Evolutionary conservation across 2,888 invertebrate genomes (phyloP).

Genomic region (Holacanthella duospinosa): DNA sequence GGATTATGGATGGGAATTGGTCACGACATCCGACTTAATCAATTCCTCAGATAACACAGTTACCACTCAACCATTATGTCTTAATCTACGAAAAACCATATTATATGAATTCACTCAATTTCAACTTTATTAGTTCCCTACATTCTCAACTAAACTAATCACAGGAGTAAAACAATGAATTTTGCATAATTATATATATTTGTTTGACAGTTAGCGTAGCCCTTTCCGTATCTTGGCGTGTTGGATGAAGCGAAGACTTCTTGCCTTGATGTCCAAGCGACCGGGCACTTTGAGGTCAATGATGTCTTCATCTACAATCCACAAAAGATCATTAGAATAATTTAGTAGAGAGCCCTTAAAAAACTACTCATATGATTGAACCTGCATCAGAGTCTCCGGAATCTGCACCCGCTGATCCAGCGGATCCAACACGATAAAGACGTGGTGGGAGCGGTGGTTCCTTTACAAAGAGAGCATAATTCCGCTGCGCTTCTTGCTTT

Average conservation of each 20-base stretch:
- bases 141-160: too few relatives aligned
- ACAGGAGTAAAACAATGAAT: too few relatives aligned
- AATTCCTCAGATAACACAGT: too few relatives aligned
- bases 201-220: too few relatives aligned
- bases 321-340: not conserved
- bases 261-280: constrained; percentile 30
- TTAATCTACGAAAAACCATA: too few relatives aligned
- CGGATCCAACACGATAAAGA: constrained; percentile 27
- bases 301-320: constrained; percentile 25
- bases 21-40: not conserved
- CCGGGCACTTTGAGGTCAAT: constrained; percentile 30
- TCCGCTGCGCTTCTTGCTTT: constrained; percentile 15
- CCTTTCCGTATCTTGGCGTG: too few relatives aligned
- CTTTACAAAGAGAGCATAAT: constrained; percentile 25
- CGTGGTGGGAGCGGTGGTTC: constrained; percentile 20
- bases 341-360: not conserved
- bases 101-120: too few relatives aligned
- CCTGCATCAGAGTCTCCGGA: constrained; percentile 26
- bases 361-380: not conserved
- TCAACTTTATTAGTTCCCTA: too few relatives aligned
- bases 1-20: not conserved
- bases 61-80: too few relatives aligned
- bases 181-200: too few relatives aligned
- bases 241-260: constrained; percentile 22
- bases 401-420: constrained; percentile 11